phyloP scores from a whole-genome alignment of 2,888 invertebrate genomes.

The Kryphioiulus occultus region DNA sequence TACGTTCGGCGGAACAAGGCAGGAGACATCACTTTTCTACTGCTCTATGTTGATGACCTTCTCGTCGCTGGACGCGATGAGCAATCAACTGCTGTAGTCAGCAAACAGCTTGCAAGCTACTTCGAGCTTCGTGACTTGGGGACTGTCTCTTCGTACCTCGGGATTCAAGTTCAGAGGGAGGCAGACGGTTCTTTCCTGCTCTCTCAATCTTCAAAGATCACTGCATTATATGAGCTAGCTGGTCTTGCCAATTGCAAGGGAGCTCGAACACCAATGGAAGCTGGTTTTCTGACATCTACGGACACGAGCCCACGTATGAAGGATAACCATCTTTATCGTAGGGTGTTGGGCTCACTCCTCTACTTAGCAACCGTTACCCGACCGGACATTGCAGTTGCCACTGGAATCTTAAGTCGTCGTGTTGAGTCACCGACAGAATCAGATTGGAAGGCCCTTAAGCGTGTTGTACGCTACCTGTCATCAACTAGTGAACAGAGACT shows the following conservation, averaged over 20 bases:
- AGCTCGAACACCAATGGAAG: neutral
- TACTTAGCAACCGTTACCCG: no score
- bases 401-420: no score
- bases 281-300: neutral
- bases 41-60: neutral
- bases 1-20: neutral
- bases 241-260: neutral
- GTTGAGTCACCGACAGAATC: no score
- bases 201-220: neutral
- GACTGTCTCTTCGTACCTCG: neutral
- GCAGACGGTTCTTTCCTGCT: neutral
- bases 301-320: neutral
- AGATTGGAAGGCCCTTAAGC: neutral
- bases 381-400: no score
- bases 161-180: neutral
- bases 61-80: neutral
- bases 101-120: neutral
- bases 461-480: neutral
- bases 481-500: neutral
- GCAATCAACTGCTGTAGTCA: neutral
- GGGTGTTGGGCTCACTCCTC: no score
- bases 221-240: neutral
- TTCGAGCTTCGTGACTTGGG: neutral
- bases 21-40: neutral
- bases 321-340: constrained; percentile 52